Evolutionary conservation across 2,797 vertebrate species (phyloP).

Genomic region (Oophaga sylvatica): DNA sequence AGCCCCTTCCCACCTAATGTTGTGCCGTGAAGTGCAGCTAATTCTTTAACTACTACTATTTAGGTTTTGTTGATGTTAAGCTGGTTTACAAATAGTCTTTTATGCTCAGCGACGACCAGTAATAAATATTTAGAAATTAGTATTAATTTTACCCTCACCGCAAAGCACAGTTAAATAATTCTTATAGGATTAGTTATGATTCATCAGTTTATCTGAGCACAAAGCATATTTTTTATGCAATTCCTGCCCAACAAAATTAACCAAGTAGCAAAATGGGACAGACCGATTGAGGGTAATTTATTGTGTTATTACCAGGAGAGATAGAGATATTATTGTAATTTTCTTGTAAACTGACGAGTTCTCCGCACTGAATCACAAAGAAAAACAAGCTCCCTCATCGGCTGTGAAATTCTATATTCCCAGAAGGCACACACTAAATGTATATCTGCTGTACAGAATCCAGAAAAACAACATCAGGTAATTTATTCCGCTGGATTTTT

Average conservation of each 20-base stretch:
- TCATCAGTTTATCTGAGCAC: not conserved
- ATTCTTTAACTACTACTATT: not conserved
- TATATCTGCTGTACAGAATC: conserved; percentile 29
- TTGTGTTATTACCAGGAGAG: conserved; percentile 10
- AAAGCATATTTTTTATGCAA: not conserved
- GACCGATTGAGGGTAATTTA: conserved; percentile 17
- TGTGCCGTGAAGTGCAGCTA: not conserved
- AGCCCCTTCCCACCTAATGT: not conserved
- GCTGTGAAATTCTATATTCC: conserved; percentile 34
- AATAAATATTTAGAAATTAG: not conserved
- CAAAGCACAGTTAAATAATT: not conserved
- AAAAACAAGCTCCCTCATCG: conserved; percentile 4
- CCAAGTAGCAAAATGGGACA: not conserved
- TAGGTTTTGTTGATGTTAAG: too few relatives aligned
- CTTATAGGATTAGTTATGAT: not conserved
- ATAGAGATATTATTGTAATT: conserved; percentile 22
- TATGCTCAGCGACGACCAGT: not conserved
- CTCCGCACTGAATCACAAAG: conserved; percentile 26
- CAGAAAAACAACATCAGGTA: conserved; percentile 1
- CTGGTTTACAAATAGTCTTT: not conserved
- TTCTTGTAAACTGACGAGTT: not conserved
- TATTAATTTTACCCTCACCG: not conserved
- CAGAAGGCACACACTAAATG: not conserved
- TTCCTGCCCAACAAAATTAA: not conserved
- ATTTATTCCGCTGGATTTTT: not conserved